Percentiles rank a stretch among this genome's conserved stretches.
phyloP scores from a whole-genome alignment of 2,888 invertebrate species.

The Nudaria mundana region DNA sequence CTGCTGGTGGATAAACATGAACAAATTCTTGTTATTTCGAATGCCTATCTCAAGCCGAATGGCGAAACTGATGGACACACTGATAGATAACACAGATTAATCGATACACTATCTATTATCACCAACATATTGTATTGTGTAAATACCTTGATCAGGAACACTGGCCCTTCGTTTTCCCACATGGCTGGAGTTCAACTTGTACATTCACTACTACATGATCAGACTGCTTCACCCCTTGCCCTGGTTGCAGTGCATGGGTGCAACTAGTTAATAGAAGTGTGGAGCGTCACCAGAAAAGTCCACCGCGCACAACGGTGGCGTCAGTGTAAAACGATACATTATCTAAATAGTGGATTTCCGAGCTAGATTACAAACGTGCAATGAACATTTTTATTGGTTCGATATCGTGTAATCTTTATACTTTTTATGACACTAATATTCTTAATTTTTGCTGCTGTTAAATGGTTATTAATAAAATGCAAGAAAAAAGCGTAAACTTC shows the following conservation, averaged over 20 bases:
- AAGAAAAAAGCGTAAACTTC: too few species aligned
- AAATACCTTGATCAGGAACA: conserved; percentile 28
- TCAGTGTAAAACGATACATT: conserved; percentile 14
- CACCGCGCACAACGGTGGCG: conserved; percentile 8
- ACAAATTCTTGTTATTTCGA: too few species aligned
- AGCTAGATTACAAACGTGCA: conserved; percentile 15
- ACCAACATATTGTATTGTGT: background rate
- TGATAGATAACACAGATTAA: too few species aligned
- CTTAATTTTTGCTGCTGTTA: background rate
- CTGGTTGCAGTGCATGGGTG: too few species aligned
- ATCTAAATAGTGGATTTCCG: conserved; percentile 28
- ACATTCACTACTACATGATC: conserved; percentile 4
- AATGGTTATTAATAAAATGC: too few species aligned
- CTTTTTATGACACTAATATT: background rate
- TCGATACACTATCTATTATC: background rate
- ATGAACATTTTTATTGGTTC: conserved; percentile 1
- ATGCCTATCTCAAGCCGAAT: too few species aligned
- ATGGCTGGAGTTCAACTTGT: conserved; percentile 8
- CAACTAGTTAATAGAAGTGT: too few species aligned
- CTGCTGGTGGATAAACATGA: too few species aligned
- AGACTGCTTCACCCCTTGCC: too few species aligned
- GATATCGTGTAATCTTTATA: conserved; percentile 1
- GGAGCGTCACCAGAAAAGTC: conserved; percentile 2
- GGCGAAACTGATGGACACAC: too few species aligned
- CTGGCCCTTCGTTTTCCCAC: conserved; percentile 13